These are phyloP conservation scores for Glyphotaelius pellucidus DNA, from an alignment of 2,888 invertebrate genomes.

Conservation along the genomic window DNA sequence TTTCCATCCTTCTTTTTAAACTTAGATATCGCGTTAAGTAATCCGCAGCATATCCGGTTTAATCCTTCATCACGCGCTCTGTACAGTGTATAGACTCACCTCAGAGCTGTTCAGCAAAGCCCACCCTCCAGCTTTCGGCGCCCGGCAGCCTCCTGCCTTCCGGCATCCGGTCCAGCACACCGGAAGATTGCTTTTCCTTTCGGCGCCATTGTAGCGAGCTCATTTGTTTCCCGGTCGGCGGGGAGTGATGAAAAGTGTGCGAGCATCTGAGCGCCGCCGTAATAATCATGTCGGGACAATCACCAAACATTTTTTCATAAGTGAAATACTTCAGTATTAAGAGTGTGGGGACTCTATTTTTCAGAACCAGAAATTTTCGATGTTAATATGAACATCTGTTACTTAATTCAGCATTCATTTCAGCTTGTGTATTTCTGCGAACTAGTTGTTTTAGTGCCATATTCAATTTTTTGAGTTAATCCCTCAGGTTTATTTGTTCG, in stretches of 20 bases:
- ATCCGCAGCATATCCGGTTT: background rate
- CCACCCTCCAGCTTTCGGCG: background rate
- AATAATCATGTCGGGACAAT: background rate
- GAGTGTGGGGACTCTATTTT: background rate
- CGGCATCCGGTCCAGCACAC: conserved; percentile 53
- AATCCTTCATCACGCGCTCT: background rate
- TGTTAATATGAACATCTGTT: background rate
- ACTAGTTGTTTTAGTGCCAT: no score
- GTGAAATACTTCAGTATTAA: background rate
- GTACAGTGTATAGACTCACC: background rate
- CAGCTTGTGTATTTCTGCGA: no score
- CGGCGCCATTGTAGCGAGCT: conserved; percentile 35
- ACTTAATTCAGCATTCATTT: no score
- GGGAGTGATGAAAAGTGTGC: conserved; percentile 10
- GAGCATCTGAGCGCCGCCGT: background rate
- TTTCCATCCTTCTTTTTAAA: background rate
- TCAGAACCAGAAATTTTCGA: background rate
- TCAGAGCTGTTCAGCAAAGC: background rate
- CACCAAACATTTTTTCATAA: background rate
- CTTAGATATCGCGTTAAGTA: background rate
- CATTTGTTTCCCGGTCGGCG: conserved; percentile 34
- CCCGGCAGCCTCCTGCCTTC: background rate
- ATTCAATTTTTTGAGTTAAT: no score
- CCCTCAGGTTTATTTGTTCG: no score
- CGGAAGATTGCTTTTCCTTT: conserved; percentile 59